A percentile compares a stretch with the other conserved stretches of the same genome.
phyloP scores from a whole-genome alignment of 2,113 vertebrate species.

The Cranoglanis bouderius region DNA sequence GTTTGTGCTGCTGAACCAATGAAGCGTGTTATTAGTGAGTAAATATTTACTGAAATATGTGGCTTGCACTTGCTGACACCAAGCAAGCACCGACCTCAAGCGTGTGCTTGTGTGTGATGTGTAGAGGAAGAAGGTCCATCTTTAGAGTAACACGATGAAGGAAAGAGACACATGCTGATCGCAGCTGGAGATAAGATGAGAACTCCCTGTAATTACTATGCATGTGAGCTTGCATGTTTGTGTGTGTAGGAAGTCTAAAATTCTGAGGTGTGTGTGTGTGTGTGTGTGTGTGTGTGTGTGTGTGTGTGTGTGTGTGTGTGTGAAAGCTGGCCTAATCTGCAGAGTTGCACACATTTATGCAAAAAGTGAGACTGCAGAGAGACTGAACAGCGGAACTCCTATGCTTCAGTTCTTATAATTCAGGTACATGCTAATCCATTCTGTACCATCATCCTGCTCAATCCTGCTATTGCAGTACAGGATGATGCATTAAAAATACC shows the following conservation, averaged over 20 bases:
- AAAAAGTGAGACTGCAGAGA: no score
- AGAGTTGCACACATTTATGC: constrained; percentile 45
- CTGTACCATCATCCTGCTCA: not conserved
- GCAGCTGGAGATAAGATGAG: not conserved
- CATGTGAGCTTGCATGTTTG: not conserved
- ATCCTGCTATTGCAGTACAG: not conserved
- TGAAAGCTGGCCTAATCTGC: constrained; percentile 48
- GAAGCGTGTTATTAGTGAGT: constrained; percentile 46
- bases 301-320: not conserved
- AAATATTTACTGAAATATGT: constrained; percentile 61
- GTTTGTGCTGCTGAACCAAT: constrained; percentile 37
- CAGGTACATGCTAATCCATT: not conserved
- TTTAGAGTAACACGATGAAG: not conserved
- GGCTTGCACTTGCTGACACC: constrained; percentile 47
- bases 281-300: no score
- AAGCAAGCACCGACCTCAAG: constrained; percentile 38
- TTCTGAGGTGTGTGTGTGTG: not conserved
- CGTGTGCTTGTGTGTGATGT: constrained; percentile 29
- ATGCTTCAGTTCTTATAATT: not conserved
- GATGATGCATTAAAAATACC: not conserved
- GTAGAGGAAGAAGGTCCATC: constrained; percentile 32
- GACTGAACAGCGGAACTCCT: not conserved
- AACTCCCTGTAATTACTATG: not conserved
- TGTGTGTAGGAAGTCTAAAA: not conserved
- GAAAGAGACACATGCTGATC: not conserved